These are phyloP conservation scores for Agonopterix alstromeriana DNA, from an alignment of 2,888 invertebrate genomes.

Conservation along the genomic window DNA sequence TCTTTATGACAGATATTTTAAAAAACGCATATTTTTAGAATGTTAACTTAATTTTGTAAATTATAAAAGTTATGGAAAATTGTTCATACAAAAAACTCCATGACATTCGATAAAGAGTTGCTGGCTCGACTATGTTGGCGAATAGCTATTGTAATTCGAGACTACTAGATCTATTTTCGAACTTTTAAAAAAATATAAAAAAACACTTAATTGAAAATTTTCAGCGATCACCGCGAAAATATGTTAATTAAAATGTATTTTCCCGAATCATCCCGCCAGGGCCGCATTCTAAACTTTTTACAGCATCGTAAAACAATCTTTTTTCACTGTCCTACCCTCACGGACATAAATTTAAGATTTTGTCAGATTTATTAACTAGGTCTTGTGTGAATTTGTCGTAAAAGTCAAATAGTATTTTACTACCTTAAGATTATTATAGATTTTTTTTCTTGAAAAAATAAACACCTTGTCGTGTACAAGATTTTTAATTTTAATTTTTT, in stretches of 20 bases:
- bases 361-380: conserved; percentile 71
- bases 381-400: conserved; percentile 71
- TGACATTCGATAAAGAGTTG: too few species aligned
- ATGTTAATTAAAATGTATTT: conserved; percentile 60
- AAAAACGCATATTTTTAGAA: too few species aligned
- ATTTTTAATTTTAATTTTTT: conserved; percentile 41
- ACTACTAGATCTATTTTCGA: too few species aligned
- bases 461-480: conserved; percentile 38
- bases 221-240: conserved; percentile 31
- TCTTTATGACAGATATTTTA: too few species aligned
- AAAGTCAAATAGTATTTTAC: conserved; percentile 67
- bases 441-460: conserved; percentile 38
- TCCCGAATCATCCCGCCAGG: conserved; percentile 44
- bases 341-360: conserved; percentile 62
- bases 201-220: conserved; percentile 3
- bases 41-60: too few species aligned
- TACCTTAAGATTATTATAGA: conserved; percentile 50
- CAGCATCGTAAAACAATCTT: conserved; percentile 43
- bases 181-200: background rate
- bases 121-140: too few species aligned
- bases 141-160: too few species aligned
- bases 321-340: conserved; percentile 43
- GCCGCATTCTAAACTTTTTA: conserved; percentile 51
- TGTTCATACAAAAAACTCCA: too few species aligned
- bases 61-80: too few species aligned